These are phyloP conservation scores for Congeria kusceri DNA, from an alignment of 2,888 invertebrate genomes.

Conservation along the genomic window DNA sequence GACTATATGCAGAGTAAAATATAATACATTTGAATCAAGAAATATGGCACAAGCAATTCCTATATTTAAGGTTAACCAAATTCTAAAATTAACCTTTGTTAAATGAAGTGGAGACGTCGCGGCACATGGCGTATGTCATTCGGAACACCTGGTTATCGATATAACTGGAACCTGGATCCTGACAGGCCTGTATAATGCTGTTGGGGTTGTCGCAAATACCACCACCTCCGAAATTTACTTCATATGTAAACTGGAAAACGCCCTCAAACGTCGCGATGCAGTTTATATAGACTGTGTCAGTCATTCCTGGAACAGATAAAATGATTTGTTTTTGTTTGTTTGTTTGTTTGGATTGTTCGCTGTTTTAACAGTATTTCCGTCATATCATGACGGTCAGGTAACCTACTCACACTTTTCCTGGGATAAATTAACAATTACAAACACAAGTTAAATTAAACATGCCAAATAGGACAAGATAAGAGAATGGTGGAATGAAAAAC, in stretches of 20 bases:
- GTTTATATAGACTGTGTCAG: slow-evolving; percentile 77
- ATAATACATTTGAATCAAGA: too few species aligned
- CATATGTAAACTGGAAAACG: slow-evolving; percentile 84
- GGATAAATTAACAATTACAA: background rate
- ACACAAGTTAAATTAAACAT: background rate
- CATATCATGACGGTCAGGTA: too few species aligned
- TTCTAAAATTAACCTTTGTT: slow-evolving; percentile 73
- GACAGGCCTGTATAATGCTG: slow-evolving; percentile 96
- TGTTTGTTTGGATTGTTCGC: too few species aligned
- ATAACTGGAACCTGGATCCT: slow-evolving; percentile 97
- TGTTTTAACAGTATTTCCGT: too few species aligned
- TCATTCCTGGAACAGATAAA: slow-evolving; percentile 10
- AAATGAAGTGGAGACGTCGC: slow-evolving; percentile 76
- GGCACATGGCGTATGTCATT: slow-evolving; percentile 95
- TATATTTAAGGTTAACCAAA: too few species aligned
- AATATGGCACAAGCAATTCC: too few species aligned
- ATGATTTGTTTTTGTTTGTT: too few species aligned
- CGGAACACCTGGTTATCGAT: slow-evolving; percentile 99
- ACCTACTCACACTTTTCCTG: too few species aligned
- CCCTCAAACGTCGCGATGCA: slow-evolving; percentile 85
- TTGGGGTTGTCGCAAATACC: slow-evolving; percentile 91
- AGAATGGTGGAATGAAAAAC: too few species aligned
- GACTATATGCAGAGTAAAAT: too few species aligned
- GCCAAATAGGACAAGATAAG: too few species aligned
- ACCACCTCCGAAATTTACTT: slow-evolving; percentile 81